These are phyloP conservation scores for Lithodes maja DNA, from an alignment of 2,888 invertebrate genomes.

Conservation along the genomic window DNA sequence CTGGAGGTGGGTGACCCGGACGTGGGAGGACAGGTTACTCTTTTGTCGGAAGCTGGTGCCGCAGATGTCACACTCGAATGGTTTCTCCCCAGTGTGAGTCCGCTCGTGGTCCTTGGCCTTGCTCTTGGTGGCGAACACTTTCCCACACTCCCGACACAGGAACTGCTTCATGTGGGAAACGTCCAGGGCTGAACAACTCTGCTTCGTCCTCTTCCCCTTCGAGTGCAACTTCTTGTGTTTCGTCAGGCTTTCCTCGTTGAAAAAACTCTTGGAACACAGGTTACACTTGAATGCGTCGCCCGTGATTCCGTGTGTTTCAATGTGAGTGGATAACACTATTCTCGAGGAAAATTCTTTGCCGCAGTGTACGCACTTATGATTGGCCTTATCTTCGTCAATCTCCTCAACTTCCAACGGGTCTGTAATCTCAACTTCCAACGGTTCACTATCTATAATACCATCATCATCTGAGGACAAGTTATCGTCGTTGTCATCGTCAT, in stretches of 20 bases:
- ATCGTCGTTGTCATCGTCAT: conserved; percentile 33
- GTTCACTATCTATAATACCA: neutral
- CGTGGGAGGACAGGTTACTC: conserved; percentile 87
- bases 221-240: conserved; percentile 87
- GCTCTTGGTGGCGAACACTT: conserved; percentile 77
- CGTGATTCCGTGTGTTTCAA: conserved; percentile 60
- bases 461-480: neutral
- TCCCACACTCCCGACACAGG: conserved; percentile 68
- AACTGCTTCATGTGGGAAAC: conserved; percentile 67
- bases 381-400: conserved; percentile 49
- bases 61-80: conserved; percentile 83
- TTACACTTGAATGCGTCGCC: conserved; percentile 73
- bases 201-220: conserved; percentile 79
- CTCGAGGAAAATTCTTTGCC: conserved; percentile 58
- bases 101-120: conserved; percentile 87
- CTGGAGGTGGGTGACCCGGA: conserved; percentile 83
- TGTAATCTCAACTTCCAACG: neutral
- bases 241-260: conserved; percentile 84
- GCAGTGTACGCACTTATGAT: conserved; percentile 54
- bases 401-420: conserved; percentile 8
- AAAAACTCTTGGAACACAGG: conserved; percentile 81
- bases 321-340: conserved; percentile 50
- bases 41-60: conserved; percentile 87
- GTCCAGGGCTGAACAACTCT: conserved; percentile 34
- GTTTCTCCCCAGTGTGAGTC: conserved; percentile 81